Base-by-base conservation (phyloP, 1,140 invertebrate species). In the Drosophila orena region DNA sequence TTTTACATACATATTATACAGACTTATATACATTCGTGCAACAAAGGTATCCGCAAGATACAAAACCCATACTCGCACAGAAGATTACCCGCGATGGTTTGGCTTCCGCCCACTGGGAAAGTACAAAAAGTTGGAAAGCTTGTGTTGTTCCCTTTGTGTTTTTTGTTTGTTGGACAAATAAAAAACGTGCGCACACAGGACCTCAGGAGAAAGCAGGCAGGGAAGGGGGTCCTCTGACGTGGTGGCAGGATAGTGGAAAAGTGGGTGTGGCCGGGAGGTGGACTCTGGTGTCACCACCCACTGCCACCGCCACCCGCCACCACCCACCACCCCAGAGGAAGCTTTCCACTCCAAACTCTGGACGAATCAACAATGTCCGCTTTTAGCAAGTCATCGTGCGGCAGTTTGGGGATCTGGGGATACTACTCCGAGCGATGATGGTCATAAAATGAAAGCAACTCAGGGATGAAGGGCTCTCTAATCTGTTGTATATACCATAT, bases 1-100 rank as follows among this genome's bases (percentile, higher is more conserved):
- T 34, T 12, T 1, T 38, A 37, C 8, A 37, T 37, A 37, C 4
- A 11, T 15, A 30, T 3, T 17, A 14, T 47, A 14, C 4, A 15
- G n/a, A n/a, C n/a, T n/a, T 11, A 24, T 8, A 15, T 44, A 53
- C 35, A 62, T 65, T 62, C 74, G 73, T 86, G 81, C 75, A 58
- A 71, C 50, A 68, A 81, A 85, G 53, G 78, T 86, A 88, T 88
- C 81, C 75, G 69, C 52, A 71, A 86, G 81, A 79, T 86, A 86
- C 70, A 71, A 50, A 43, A 64, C 57, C 47, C 61, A 79, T 57
- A 46, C 56, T 42, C 37, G 40, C 37, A 40, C 17, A 46, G 53
- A 34, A 62, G 49, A 60, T 49, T 43, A 55, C 43, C 30, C 38
- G 57, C 44, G 46, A 56, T 56, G 59, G 69, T 78, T 56, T 68